phyloP scores from a whole-genome alignment of 2,888 invertebrate species.

The Thysanoteuthis rhombus region DNA sequence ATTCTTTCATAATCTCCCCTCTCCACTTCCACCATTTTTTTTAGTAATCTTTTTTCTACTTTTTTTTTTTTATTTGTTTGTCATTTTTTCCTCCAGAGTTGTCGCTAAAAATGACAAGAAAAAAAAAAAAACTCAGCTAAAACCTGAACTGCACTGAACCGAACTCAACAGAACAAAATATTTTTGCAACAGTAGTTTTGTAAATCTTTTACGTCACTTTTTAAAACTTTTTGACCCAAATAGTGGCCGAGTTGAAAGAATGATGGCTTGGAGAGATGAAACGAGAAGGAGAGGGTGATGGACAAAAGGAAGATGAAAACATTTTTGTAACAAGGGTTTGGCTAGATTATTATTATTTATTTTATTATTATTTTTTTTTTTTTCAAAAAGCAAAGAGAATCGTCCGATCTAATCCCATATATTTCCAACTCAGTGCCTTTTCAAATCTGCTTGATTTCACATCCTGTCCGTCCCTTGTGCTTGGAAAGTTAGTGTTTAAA shows the following conservation, averaged over 20 bases:
- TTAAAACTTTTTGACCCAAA: constrained; percentile 12
- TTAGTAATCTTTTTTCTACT: background rate
- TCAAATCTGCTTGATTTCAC: background rate
- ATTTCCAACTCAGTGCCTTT: constrained; percentile 12
- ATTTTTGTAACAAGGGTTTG: background rate
- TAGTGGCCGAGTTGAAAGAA: background rate
- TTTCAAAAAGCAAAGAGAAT: background rate
- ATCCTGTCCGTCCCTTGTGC: background rate
- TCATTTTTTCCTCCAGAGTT: background rate
- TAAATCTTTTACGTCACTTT: background rate
- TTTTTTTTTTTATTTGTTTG: background rate
- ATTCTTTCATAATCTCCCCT: background rate
- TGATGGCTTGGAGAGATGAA: background rate
- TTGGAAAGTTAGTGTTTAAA: background rate
- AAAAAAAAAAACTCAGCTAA: background rate
- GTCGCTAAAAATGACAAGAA: background rate
- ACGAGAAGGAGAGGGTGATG: background rate
- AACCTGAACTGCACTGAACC: background rate
- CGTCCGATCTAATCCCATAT: constrained; percentile 12
- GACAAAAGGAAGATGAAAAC: background rate
- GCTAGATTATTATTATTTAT: background rate
- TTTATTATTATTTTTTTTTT: background rate
- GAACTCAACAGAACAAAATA: background rate
- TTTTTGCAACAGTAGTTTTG: constrained; percentile 12
- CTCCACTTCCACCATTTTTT: background rate